phyloP scores from a whole-genome alignment of 2,113 vertebrate species.

The Saccopteryx bilineata region DNA sequence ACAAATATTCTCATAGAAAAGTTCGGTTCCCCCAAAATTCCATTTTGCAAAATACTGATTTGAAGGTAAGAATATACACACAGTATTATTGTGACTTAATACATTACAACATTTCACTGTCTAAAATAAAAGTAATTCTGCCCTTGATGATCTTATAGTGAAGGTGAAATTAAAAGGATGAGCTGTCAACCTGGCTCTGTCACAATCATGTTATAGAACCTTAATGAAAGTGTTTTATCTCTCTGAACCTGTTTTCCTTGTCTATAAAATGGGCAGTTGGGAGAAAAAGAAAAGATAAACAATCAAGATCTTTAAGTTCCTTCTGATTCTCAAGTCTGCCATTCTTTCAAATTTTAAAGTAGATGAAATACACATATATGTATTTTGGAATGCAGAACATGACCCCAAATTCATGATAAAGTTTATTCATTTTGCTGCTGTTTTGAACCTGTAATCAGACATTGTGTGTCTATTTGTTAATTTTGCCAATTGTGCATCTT shows the following conservation, averaged over 20 bases:
- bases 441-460: slow-evolving; percentile 19
- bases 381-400: neutral
- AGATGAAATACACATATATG: neutral
- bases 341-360: neutral
- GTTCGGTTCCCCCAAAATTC: neutral
- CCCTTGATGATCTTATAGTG: neutral
- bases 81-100: neutral
- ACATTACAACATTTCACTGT: neutral
- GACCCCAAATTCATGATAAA: slow-evolving; percentile 9
- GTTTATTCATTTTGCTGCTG: neutral
- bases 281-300: neutral
- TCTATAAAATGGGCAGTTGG: neutral
- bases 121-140: neutral
- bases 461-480: neutral
- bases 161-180: neutral
- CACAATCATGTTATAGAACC: neutral
- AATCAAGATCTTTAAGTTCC: neutral
- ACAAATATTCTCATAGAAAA: slow-evolving; percentile 22
- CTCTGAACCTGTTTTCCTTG: slow-evolving; percentile 11
- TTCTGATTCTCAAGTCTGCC: neutral
- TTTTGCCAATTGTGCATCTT: neutral
- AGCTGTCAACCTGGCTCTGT: neutral
- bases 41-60: neutral
- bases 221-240: slow-evolving; percentile 1
- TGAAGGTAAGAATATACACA: neutral